phyloP scores from a whole-genome alignment of 2,888 invertebrate species.

The Cartodere bifasciata region DNA sequence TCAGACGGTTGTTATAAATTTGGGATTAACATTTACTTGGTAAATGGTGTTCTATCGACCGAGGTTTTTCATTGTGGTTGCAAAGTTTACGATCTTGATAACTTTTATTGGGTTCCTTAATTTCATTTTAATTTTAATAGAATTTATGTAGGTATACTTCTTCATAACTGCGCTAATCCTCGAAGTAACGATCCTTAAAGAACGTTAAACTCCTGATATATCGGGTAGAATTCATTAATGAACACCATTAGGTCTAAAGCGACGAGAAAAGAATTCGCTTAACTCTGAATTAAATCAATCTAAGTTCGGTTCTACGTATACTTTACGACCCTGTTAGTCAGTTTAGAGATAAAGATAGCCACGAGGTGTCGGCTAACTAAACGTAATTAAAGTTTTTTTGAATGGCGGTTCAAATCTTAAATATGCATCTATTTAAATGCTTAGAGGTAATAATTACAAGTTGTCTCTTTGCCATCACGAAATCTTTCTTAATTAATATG shows the following conservation, averaged over 20 bases:
- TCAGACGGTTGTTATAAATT: slow-evolving; percentile 6
- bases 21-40: slow-evolving; percentile 6
- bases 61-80: slow-evolving; percentile 9
- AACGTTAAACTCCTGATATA: too few relatives aligned
- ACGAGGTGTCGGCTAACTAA: slow-evolving; percentile 3
- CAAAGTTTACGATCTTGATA: slow-evolving; percentile 11
- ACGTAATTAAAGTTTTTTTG: not conserved
- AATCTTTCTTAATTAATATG: too few relatives aligned
- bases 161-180: too few relatives aligned
- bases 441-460: slow-evolving; percentile 16
- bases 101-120: slow-evolving; percentile 4
- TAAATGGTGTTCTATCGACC: too few relatives aligned
- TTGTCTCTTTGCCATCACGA: slow-evolving; percentile 19
- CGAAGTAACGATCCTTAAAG: too few relatives aligned
- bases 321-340: slow-evolving; percentile 2
- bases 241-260: too few relatives aligned
- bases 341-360: slow-evolving; percentile 3
- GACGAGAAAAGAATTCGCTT: slow-evolving; percentile 5
- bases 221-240: too few relatives aligned
- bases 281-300: slow-evolving; percentile 2
- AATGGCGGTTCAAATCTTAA: slow-evolving; percentile 7
- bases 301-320: slow-evolving; percentile 1
- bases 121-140: too few relatives aligned
- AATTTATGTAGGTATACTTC: too few relatives aligned
- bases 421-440: slow-evolving; percentile 3